These are phyloP conservation scores for Acrobasis consociella DNA, from an alignment of 2,888 invertebrate species.

Conservation along the genomic window DNA sequence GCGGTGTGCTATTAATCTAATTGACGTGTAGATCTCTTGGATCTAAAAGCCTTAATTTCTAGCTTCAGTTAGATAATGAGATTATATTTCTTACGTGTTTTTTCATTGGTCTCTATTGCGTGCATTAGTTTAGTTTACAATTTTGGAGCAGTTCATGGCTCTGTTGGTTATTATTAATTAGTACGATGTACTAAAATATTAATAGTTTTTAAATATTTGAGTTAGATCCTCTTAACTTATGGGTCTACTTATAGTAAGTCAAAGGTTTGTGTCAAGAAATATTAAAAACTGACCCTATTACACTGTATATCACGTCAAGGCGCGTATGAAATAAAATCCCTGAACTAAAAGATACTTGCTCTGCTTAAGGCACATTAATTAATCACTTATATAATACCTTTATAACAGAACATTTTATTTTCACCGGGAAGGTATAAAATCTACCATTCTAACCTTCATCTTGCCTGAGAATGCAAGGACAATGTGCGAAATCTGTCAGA, in stretches of 20 bases:
- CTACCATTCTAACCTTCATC: slow-evolving; percentile 5
- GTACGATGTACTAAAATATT: too few relatives aligned
- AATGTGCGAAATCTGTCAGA: slow-evolving; percentile 39
- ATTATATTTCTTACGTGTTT: not conserved
- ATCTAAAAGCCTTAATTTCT: slow-evolving; percentile 7
- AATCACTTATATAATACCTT: not conserved
- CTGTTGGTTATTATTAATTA: too few relatives aligned
- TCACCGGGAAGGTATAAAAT: not conserved
- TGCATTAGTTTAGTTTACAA: too few relatives aligned
- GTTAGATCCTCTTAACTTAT: too few relatives aligned
- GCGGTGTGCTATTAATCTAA: slow-evolving; percentile 4
- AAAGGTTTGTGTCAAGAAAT: too few relatives aligned
- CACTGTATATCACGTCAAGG: not conserved
- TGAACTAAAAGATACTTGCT: not conserved
- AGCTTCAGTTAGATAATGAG: not conserved
- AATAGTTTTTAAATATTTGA: too few relatives aligned
- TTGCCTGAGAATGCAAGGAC: slow-evolving; percentile 9
- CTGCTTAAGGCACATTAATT: not conserved
- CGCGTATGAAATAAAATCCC: not conserved
- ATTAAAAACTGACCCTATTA: too few relatives aligned
- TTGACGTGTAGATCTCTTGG: slow-evolving; percentile 8
- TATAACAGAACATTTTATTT: slow-evolving; percentile 9
- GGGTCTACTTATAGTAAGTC: too few relatives aligned
- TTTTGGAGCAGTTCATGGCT: too few relatives aligned
- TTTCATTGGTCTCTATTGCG: not conserved